Base-by-base conservation (phyloP, 92 coral and sea anemone genomes). In the Micromussa lordhowensis region DNA sequence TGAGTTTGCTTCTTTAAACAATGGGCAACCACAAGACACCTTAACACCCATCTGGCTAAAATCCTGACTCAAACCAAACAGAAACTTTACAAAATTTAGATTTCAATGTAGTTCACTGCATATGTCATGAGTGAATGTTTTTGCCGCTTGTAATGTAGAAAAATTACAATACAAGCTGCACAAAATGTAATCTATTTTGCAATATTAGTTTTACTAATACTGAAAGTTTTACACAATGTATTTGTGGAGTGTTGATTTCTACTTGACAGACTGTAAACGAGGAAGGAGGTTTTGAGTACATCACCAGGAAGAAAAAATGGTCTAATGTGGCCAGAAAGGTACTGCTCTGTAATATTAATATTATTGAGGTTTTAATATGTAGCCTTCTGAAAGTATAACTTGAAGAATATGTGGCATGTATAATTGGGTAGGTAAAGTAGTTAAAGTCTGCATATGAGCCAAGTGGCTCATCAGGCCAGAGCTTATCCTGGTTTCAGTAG, bases 281-380 rank as follows among this genome's bases (percentile, higher is more conserved):
- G 76, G 97, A 98, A 82, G 99, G 99, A 38, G 99, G 99, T 16
- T 98, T 92, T 96, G 99, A 98, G 73, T 88, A 82, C 85, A 94
- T 98, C 29, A 98, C 99, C 49, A 93, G 95, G 44, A 98, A 98
- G 64, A 96, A 96, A 90, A 98, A 98, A 87, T 98, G 99, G 99
- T 92, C 99, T 14, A 87, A 92, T 68, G 95, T 98, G 64, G 98
- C 99, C 5, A 94, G 98, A 74, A 96, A 98, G 94, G 99, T 96
- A 73, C 36, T 44, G 51, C 51, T 44, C 1, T 44, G 51, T 44
- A 36, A 36, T 36, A 36, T 7, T 44, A 44, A 8, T 44, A 8
- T 44, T 40, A 40, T 86, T 44, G 18, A 53, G 13, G 4, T 16
- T 30, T 57, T 66, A 6, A 0, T 73, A 22, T 19, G 19, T 36